Base-by-base conservation (phyloP, 2,113 vertebrate genomes). In the Trichomycterus rosablanca region DNA sequence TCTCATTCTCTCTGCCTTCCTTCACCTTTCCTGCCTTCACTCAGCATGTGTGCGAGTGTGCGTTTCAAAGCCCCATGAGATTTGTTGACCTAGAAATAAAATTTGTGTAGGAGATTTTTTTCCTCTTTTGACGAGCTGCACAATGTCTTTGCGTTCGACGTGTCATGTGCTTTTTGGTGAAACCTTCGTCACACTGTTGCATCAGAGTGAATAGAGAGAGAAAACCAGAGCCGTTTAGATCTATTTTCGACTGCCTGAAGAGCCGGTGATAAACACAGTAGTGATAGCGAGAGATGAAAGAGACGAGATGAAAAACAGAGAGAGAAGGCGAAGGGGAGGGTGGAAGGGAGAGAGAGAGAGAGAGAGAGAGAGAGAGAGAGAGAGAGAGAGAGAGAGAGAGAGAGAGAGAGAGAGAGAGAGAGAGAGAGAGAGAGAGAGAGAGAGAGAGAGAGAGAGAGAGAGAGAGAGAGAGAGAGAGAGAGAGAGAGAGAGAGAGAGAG, bases 31-130 rank as follows among this genome's bases (percentile, higher is more conserved):
- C n/a, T n/a, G n/a, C n/a, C n/a, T n/a, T n/a, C n/a, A n/a, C n/a
- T n/a, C n/a, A n/a, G 51, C 14, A 28, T 32, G 30, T 57, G 50
- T 62, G 70, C 59, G 45, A 55, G 37, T 61, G 68, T 79, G 54
- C 7, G 34, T 78, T 71, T 70, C 48, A 54, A 30, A 39, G 65
- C 62, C 52, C 32, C 67, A 44, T 72, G 77, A 74, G 73, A 73
- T 70, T 87, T 80, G 81, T 65, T 57, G 75, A 73, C 72, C 28
- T 80, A 59, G 58, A 80, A 81, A 86, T 69, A 71, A 59, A 74
- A 74, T 70, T 74, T 67, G 75, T 78, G 64, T 76, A 67, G 84
- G 82, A 78, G 28, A 74, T 81, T 76, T 79, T 79, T 74, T 16
- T 23, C 14, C 53, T 76, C 69, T 78, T 78, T 76, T 78, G 77